phyloP scores from a whole-genome alignment of 2,888 invertebrate species.

The Coelopa pilipes region DNA sequence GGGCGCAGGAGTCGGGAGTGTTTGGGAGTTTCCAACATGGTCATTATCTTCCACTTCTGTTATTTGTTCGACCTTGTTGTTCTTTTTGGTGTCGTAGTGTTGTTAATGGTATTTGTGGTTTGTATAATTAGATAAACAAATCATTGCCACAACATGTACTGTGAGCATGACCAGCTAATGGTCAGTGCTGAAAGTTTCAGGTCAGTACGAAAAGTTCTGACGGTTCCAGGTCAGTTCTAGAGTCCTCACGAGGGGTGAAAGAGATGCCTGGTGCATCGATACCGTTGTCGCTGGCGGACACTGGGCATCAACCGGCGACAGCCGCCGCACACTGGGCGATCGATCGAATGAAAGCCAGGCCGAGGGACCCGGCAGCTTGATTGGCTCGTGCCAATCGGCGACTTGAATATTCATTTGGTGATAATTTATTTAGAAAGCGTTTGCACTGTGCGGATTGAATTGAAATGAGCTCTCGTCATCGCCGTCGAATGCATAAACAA shows the following conservation, averaged over 20 bases:
- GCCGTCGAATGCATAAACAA: background rate
- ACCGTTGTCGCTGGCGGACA: too few relatives aligned
- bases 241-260: too few relatives aligned
- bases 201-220: too few relatives aligned
- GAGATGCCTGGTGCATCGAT: too few relatives aligned
- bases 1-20: background rate
- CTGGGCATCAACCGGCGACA: background rate
- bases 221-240: too few relatives aligned
- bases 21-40: background rate
- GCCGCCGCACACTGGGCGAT: background rate
- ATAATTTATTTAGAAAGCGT: constrained; percentile 14
- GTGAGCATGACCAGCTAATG: too few relatives aligned
- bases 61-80: too few relatives aligned
- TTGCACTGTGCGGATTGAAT: constrained; percentile 13
- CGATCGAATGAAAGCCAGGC: background rate
- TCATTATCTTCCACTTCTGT: too few relatives aligned
- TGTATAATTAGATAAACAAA: constrained; percentile 6
- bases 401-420: constrained; percentile 11
- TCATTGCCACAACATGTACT: background rate
- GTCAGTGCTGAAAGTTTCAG: too few relatives aligned
- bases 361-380: too few relatives aligned
- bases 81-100: constrained; percentile 1
- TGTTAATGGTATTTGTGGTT: background rate
- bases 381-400: constrained; percentile 20
- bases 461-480: background rate